Percentiles rank a stretch among this genome's conserved stretches.
Evolutionary conservation across 1,140 invertebrate species (phyloP).

Genomic region (Achroia grisella): DNA sequence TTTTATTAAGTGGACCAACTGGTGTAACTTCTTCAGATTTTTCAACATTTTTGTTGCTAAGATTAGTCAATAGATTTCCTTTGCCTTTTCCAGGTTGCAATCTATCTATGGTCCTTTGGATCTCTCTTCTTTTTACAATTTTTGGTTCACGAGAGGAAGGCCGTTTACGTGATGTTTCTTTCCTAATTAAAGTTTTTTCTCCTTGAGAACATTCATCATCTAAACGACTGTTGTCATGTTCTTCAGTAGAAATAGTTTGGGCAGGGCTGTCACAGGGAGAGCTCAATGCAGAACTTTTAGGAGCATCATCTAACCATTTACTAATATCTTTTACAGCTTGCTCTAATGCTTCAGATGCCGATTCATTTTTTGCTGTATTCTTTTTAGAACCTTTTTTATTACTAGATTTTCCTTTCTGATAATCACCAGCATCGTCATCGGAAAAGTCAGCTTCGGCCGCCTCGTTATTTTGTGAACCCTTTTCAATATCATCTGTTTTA

Average conservation of each 20-base stretch:
- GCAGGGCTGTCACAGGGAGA: slow-evolving; percentile 76
- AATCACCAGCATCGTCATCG: slow-evolving; percentile 43
- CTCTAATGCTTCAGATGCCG: slow-evolving; percentile 85
- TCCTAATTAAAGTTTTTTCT: slow-evolving; percentile 47
- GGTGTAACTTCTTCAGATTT: slow-evolving; percentile 68
- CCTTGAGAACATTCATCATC: slow-evolving; percentile 54
- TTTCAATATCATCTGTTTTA: slow-evolving; percentile 22
- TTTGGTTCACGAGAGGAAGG: slow-evolving; percentile 57
- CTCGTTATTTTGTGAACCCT: slow-evolving; percentile 38
- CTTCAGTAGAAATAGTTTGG: slow-evolving; percentile 47
- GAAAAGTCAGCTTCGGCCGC: slow-evolving; percentile 32
- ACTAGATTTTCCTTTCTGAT: slow-evolving; percentile 38
- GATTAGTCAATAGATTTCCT: slow-evolving; percentile 82
- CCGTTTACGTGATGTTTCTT: slow-evolving; percentile 57
- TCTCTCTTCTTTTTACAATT: slow-evolving; percentile 78
- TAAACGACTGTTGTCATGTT: slow-evolving; percentile 59
- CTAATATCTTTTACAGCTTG: slow-evolving; percentile 91
- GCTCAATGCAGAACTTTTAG: slow-evolving; percentile 81
- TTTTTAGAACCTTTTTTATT: slow-evolving; percentile 42
- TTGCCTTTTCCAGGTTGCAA: slow-evolving; percentile 89
- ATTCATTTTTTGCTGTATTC: slow-evolving; percentile 71
- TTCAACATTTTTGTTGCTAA: slow-evolving; percentile 64
- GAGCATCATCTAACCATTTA: slow-evolving; percentile 90
- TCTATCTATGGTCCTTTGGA: slow-evolving; percentile 86
- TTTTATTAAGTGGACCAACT: slow-evolving; percentile 55